These are phyloP conservation scores for Pristionchus fissidentatus DNA, from an alignment of 2,888 invertebrate species.

Conservation along the genomic window DNA sequence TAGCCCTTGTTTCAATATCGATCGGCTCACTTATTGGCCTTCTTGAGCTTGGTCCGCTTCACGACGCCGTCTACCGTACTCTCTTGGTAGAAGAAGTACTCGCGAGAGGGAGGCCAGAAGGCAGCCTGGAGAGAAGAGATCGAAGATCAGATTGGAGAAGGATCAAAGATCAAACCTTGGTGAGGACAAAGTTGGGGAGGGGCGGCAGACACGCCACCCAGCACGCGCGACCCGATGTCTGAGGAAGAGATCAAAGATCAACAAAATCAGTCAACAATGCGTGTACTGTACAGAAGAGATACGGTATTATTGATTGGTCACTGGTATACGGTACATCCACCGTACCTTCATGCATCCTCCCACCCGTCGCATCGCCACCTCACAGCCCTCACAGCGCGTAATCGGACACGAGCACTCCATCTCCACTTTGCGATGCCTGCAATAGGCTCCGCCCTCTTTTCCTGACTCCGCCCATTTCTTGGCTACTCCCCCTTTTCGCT, in stretches of 20 bases:
- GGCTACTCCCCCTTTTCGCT: neutral
- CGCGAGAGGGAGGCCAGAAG: conserved; percentile 67
- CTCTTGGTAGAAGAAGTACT: conserved; percentile 64
- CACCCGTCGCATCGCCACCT: neutral
- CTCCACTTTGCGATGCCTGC: conserved; percentile 30
- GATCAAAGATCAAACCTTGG: conserved; percentile 46
- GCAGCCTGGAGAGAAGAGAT: conserved; percentile 53
- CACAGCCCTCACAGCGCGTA: conserved; percentile 20
- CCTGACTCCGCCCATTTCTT: neutral
- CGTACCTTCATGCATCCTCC: conserved; percentile 6
- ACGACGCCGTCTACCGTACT: neutral
- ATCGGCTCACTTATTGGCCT: conserved; percentile 31
- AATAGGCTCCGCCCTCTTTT: neutral
- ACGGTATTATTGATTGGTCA: too few species aligned
- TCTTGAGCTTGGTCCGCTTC: conserved; percentile 36
- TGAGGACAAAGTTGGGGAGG: conserved; percentile 46
- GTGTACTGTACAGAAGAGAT: neutral
- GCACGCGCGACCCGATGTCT: conserved; percentile 49
- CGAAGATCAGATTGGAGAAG: neutral
- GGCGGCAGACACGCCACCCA: conserved; percentile 62
- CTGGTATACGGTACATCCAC: neutral
- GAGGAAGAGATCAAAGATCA: conserved; percentile 21
- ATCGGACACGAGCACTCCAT: conserved; percentile 10
- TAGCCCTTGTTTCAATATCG: neutral
- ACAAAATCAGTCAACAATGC: too few species aligned